Evolutionary conservation across 2,113 vertebrate genomes (phyloP).

Genomic region (Eretmochelys imbricata): DNA sequence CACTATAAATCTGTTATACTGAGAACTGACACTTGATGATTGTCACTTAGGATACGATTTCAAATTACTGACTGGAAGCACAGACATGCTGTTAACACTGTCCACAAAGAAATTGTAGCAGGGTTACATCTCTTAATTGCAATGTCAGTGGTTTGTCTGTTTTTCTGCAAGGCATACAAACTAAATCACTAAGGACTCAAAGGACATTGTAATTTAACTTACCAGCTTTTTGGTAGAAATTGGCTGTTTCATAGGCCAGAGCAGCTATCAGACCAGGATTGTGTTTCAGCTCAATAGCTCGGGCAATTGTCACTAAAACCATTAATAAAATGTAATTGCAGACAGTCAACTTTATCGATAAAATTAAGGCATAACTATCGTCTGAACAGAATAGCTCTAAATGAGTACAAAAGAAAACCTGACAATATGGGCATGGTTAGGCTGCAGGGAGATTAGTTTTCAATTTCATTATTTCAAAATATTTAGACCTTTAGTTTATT

Average conservation of each 20-base stretch:
- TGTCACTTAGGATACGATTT: neutral
- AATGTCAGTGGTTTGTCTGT: neutral
- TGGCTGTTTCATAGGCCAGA: slow-evolving; percentile 93
- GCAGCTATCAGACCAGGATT: slow-evolving; percentile 92
- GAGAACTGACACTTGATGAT: neutral
- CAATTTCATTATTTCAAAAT: neutral
- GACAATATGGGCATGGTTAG: neutral
- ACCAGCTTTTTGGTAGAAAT: slow-evolving; percentile 98
- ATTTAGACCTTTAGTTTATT: neutral
- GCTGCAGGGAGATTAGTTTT: neutral
- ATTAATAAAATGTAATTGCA: slow-evolving; percentile 2
- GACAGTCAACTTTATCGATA: neutral
- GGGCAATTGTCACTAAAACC: slow-evolving; percentile 92
- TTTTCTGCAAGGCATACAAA: neutral
- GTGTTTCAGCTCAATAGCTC: slow-evolving; percentile 97
- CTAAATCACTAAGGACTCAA: neutral
- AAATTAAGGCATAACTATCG: slow-evolving; percentile 7
- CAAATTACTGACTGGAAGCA: neutral
- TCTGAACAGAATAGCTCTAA: neutral
- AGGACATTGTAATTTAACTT: slow-evolving; percentile 60
- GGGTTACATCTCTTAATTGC: neutral
- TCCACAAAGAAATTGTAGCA: neutral
- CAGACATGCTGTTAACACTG: neutral
- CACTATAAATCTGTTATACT: neutral
- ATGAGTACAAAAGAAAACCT: neutral